Evolutionary conservation across 2,888 invertebrate genomes (phyloP).

Genomic region (Tachina lurida): DNA sequence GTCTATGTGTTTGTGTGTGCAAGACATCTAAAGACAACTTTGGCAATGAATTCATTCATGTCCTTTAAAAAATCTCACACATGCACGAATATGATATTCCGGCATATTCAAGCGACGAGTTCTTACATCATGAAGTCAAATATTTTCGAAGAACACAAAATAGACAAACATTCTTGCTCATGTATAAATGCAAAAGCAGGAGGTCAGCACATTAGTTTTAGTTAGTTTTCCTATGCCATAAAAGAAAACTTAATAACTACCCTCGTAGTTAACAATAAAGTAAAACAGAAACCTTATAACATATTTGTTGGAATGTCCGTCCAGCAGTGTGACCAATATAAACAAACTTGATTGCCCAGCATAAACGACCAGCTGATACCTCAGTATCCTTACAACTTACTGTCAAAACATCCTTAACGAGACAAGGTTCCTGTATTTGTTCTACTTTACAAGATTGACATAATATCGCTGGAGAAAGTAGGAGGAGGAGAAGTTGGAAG

Average conservation of each 20-base stretch:
- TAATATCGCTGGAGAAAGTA: neutral
- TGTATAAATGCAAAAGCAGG: neutral
- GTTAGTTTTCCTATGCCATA: neutral
- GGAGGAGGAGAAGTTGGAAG: neutral
- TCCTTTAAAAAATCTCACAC: neutral
- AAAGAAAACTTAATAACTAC: neutral
- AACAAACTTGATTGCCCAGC: slow-evolving; percentile 17
- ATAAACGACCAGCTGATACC: slow-evolving; percentile 37
- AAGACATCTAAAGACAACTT: slow-evolving; percentile 19
- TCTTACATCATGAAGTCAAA: slow-evolving; percentile 1
- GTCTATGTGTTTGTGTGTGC: neutral
- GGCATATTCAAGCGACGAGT: neutral
- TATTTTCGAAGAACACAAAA: neutral
- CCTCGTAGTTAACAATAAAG: neutral
- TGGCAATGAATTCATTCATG: slow-evolving; percentile 31
- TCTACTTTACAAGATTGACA: slow-evolving; percentile 49
- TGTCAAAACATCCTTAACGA: slow-evolving; percentile 48
- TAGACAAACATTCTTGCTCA: neutral
- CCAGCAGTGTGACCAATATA: neutral
- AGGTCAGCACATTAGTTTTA: neutral
- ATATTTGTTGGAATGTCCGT: neutral
- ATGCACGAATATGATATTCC: slow-evolving; percentile 1
- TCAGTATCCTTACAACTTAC: slow-evolving; percentile 27
- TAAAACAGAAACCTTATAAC: neutral
- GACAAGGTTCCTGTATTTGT: slow-evolving; percentile 42